Evolutionary conservation across 35 echinoderm and acorn worm genomes (phyloP).

Genomic region (Nesometra sesokonis): DNA sequence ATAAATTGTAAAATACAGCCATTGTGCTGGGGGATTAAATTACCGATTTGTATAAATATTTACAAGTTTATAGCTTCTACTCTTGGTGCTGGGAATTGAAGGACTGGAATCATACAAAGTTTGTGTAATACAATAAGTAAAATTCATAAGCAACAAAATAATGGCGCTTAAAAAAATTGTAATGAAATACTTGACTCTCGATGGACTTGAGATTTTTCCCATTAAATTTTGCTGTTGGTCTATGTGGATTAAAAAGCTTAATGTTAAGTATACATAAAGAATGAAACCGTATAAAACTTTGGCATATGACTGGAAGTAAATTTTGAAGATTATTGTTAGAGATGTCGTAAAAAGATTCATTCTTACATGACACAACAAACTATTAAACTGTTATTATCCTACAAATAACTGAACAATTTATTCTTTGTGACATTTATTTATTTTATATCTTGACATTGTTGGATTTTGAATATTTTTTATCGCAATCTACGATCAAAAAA

Average conservation of each 20-base stretch:
- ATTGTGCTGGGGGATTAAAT: neutral
- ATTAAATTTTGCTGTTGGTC: neutral
- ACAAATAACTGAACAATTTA: too few species aligned
- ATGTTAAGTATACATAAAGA: neutral
- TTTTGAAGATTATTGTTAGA: too few species aligned
- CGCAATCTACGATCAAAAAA: too few species aligned
- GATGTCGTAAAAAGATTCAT: too few species aligned
- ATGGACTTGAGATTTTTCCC: neutral
- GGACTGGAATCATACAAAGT: neutral
- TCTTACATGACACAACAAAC: neutral
- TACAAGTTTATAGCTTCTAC: neutral
- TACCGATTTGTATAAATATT: neutral
- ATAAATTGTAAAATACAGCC: neutral
- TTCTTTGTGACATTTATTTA: too few species aligned
- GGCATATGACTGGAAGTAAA: neutral
- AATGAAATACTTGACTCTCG: neutral
- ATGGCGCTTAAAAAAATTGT: neutral
- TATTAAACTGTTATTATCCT: neutral
- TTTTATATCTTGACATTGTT: too few species aligned
- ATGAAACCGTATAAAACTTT: neutral
- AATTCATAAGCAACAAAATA: neutral
- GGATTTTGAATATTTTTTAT: too few species aligned
- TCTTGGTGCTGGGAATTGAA: neutral
- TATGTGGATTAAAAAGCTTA: neutral
- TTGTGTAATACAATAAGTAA: neutral